Evolutionary conservation across 1,140 invertebrate genomes (phyloP), one percentile per base, ranked within the genome.

Genomic region (Charaxes varanes): DNA sequence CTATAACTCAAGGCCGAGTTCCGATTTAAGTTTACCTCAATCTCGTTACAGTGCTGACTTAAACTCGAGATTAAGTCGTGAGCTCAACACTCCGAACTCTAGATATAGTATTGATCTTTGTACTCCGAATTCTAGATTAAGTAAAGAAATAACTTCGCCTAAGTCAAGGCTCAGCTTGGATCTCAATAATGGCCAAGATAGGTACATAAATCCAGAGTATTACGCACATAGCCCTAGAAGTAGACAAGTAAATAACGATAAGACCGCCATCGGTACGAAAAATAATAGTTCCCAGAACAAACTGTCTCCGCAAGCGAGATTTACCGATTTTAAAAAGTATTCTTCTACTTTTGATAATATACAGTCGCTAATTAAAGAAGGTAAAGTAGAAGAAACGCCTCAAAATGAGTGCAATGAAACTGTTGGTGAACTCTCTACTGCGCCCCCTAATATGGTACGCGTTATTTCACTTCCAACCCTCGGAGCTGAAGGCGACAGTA

Each of bases 331-430:
- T 33, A 90, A 90, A 63, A 88, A 91, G 49, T 91, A 90, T 72
- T 92, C 90, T 55, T 91, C 89, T 23, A 93, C 91, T 1, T 93
- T 93, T 72, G 91, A 92, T 80, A 92, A 92, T 54, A 92, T 93
- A 46, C 90, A 91, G 57, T 90, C 90, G 19, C 66, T 93, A 26
- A 85, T 92, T 27, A 90, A 89, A 61, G 89, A 91, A 69, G 90
- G 90, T 30, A 84, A 88, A 50, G 85, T 86, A 4, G 85, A 85
- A 49, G 83, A 82, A 60, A 70, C 66, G 42, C 66, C 70, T 3
- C 68, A 66, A 37, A 47, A 56, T 22, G 76, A 84, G 41, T 85
- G 79, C 34, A 84, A 80, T 55, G 87, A 87, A 63, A 84, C 80
- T 16, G 78, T 86, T 1, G 72, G 72, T 32, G 86, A 88, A 44